Percentiles rank a stretch among this genome's conserved stretches.
Conservation (phyloP, 2,113 vertebrate genomes). For the Dinomys branickii region DNA sequence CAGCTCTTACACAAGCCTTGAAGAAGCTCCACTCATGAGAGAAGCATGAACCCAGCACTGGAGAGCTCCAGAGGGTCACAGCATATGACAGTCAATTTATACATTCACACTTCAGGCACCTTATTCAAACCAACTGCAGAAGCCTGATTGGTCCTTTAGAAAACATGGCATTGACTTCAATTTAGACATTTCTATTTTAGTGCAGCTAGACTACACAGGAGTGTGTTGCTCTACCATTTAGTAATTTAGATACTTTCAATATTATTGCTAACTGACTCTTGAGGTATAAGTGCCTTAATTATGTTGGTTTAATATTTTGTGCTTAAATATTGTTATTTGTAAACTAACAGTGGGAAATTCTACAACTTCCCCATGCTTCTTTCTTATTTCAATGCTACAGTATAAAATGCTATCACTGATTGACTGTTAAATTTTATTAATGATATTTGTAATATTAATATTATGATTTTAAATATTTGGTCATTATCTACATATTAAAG, state of each 20-base stretch:
- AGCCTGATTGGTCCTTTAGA: conserved; percentile 64
- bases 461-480: conserved; percentile 59
- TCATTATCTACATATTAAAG: conserved; percentile 48
- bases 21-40: conserved; percentile 34
- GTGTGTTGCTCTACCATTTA: conserved; percentile 74
- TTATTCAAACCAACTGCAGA: conserved; percentile 64
- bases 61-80: conserved; percentile 47
- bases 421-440: conserved; percentile 67
- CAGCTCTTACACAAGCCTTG: conserved; percentile 45
- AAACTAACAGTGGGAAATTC: conserved; percentile 79
- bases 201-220: conserved; percentile 60
- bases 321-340: conserved; percentile 81
- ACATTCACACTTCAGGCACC: conserved; percentile 60
- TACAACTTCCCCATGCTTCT: conserved; percentile 63
- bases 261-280: conserved; percentile 80
- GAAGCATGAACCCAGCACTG: conserved; percentile 36
- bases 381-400: conserved; percentile 66
- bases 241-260: conserved; percentile 79
- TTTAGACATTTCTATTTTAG: conserved; percentile 71
- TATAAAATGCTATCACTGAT: conserved; percentile 45
- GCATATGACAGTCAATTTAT: conserved; percentile 47
- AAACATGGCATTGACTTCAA: conserved; percentile 65
- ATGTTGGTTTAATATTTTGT: conserved; percentile 79
- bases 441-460: conserved; percentile 51
- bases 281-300: conserved; percentile 80